A percentile compares a stretch with the other conserved stretches of the same genome.
phyloP scores from a whole-genome alignment of 2,797 vertebrate species.

The Alcedo quadribrachys region DNA sequence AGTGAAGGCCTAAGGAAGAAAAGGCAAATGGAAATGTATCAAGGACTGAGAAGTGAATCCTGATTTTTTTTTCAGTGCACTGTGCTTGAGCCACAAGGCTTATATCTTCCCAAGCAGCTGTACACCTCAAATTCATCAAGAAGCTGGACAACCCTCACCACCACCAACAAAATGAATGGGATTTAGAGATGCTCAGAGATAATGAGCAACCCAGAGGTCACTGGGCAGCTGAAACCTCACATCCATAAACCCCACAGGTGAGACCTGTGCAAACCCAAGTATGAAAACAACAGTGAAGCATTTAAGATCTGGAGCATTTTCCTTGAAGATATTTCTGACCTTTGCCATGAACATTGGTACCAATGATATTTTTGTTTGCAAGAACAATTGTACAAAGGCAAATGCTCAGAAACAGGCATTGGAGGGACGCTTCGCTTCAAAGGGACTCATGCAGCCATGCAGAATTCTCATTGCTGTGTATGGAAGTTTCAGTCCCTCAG shows the following conservation, averaged over 20 bases:
- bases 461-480: not conserved
- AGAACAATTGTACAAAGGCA: not conserved
- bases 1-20: not conserved
- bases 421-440: not conserved
- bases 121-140: not conserved
- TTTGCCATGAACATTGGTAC: not conserved
- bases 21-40: not conserved
- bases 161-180: not conserved
- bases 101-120: not conserved
- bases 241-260: rapidly evolving
- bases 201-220: not conserved
- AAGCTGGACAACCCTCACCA: not conserved
- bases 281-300: not conserved
- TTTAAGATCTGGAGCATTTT: not conserved
- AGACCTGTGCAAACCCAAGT: not conserved
- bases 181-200: not conserved
- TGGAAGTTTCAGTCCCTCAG: slow-evolving; percentile 9
- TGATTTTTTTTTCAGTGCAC: rapidly evolving
- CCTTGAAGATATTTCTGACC: slow-evolving; percentile 10
- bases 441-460: not conserved
- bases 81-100: not conserved
- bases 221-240: not conserved
- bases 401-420: not conserved
- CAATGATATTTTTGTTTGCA: slow-evolving; percentile 10
- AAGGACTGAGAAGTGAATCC: not conserved